Base-by-base conservation (phyloP, 1,140 invertebrate genomes). In the Brachionus rotundiformis region DNA sequence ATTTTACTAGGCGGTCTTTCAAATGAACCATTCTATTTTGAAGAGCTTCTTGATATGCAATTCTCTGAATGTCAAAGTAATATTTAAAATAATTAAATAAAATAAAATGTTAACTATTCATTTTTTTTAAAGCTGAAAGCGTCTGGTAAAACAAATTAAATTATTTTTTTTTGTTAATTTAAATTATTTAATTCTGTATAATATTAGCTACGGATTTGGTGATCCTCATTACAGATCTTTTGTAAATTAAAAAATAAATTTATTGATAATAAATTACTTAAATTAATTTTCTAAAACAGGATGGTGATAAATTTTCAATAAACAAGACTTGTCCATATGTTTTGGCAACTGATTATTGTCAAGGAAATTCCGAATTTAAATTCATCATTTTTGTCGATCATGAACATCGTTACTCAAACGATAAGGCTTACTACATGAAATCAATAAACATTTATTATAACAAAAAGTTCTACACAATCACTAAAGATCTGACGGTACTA, bases 151-250 rank as follows among this genome's bases (percentile, higher is more conserved):
- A 6, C 5, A 2, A 19, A n/a, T 19, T 49, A 49, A 49, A n/a
- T 49, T 49, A 19, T 49, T 23, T 49, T 11, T 23, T 49, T 13
- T 79, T 39, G 6, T 79, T n/a, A n/a, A n/a, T n/a, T n/a, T n/a
- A n/a, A n/a, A n/a, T n/a, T n/a, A n/a, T n/a, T n/a, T n/a, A n/a
- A n/a, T n/a, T n/a, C n/a, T n/a, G n/a, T n/a, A n/a, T n/a, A n/a
- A n/a, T n/a, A n/a, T 79, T 29, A 79, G 76, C 31, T 54, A 54
- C 11, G 41, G 44, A 16, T 79, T 59, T 31, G 76, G 76, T n/a
- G 76, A 79, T 79, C 76, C 76, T 7, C 47, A 79, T 39, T 79
- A 79, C 47, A 31, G 10, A 54, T 33, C 76, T 16, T 79, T 79
- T 79, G 76, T 79, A 79, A 79, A 19, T 31, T 19, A 19, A 3